Evolutionary conservation across 2,888 invertebrate species (phyloP), one percentile per base, ranked within the genome.

Genomic region (Artemia sp.): DNA sequence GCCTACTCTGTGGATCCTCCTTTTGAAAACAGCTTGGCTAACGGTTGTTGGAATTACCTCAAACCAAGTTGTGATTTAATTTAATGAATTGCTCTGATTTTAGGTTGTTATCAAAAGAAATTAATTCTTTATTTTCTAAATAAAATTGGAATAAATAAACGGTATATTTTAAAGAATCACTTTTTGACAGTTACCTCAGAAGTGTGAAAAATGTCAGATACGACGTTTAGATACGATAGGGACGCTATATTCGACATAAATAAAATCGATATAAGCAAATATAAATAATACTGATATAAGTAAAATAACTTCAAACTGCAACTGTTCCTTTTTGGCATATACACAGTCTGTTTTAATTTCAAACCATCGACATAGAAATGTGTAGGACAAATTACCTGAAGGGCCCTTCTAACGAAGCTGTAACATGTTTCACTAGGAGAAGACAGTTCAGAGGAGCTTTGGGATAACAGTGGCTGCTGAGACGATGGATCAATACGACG

Each of bases 341-440:
- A 64, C n/a, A 24, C 38, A 38, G 38, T 38, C 38, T 38, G 38
- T 38, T 38, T 38, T 38, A 38, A 38, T 38, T 38, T 38, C 4
- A 6, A 38, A 38, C 38, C 38, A 38, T 38, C 6, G 52, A 10
- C 10, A 12, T 8, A 68, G 50, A 51, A 70, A 64, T 64, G 58
- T 1, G 38, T 12, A 24, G 70, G 51, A 38, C 14, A 51, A 51
- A 58, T 74, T 77, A 85, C 85, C 80, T 85, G 88, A 68, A 93
- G 83, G 12, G 92, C 92, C 75, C 90, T 83, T 67, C 92, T 82
- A 8, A 93, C 91, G 78, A 93, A 93, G 75, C 92, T 92, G 79
- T 93, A 93, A 78, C 93, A 93, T 6, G 92, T 92, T 80, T 92
- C 92, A 77, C 92, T 92, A 7, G 92, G 92, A 73, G 90, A 91